phyloP scores from a whole-genome alignment of 1,140 invertebrate species.

The Dreissena polymorpha region DNA sequence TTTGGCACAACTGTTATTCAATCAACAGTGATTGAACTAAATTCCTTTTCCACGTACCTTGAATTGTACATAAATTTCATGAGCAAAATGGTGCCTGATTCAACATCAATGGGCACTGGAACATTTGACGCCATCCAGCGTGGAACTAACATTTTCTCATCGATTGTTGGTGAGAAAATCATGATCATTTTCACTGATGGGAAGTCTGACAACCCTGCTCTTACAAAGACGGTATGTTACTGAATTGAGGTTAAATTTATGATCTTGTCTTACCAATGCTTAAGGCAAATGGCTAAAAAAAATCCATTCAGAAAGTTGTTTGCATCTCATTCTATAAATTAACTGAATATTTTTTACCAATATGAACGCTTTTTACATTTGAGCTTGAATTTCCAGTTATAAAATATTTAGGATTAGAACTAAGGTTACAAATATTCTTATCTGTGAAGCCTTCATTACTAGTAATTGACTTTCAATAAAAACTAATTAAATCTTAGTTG shows the following conservation, averaged over 20 bases:
- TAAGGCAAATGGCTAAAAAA: no score
- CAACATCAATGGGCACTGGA: background rate
- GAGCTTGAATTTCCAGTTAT: no score
- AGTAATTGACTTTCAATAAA: no score
- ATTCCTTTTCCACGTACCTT: background rate
- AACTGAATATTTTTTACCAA: no score
- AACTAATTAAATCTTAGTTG: no score
- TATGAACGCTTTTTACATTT: no score
- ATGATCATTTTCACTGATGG: constrained; percentile 24
- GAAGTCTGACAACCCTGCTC: background rate
- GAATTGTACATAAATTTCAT: constrained; percentile 23
- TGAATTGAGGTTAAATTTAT: background rate
- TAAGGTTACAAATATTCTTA: no score
- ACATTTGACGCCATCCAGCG: background rate
- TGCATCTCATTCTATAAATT: no score
- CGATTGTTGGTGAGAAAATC: background rate
- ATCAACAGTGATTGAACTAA: background rate
- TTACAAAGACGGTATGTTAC: background rate
- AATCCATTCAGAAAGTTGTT: no score
- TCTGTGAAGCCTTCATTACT: no score
- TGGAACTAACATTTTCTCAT: background rate
- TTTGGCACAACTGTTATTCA: background rate
- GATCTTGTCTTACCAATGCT: no score
- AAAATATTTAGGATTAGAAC: no score
- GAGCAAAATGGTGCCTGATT: background rate